These are phyloP conservation scores for Malurus leucopterus DNA, from an alignment of 2,797 vertebrate species.

Conservation along the genomic window DNA sequence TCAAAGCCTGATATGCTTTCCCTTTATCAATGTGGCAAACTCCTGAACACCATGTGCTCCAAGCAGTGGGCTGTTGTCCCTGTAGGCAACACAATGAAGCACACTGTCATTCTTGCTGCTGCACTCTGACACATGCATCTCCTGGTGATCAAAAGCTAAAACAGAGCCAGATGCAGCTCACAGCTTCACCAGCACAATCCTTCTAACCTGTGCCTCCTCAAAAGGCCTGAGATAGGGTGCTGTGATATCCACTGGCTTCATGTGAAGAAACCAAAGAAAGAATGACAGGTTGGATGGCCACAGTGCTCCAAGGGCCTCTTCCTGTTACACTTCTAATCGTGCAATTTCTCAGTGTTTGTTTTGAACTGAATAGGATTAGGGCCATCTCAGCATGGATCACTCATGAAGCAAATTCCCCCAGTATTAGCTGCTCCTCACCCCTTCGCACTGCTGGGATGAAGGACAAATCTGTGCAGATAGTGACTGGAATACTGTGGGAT, in stretches of 20 bases:
- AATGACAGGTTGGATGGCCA: not conserved
- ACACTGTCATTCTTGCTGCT: not conserved
- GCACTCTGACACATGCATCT: not conserved
- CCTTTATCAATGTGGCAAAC: slow-evolving; percentile 50
- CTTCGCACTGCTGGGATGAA: not conserved
- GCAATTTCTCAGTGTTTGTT: not conserved
- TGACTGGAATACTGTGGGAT: not conserved
- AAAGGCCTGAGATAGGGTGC: not conserved
- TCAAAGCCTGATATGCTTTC: slow-evolving; percentile 35
- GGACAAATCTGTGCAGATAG: not conserved
- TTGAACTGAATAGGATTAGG: not conserved
- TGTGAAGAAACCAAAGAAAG: not conserved
- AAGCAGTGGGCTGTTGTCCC: slow-evolving; percentile 15
- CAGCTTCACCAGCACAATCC: not conserved
- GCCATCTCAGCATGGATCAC: not conserved
- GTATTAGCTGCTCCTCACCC: not conserved
- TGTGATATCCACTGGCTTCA: not conserved
- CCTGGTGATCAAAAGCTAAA: not conserved
- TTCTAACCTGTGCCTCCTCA: not conserved
- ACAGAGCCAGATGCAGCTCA: not conserved
- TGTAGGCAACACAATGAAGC: slow-evolving; percentile 11
- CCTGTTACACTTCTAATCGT: not conserved
- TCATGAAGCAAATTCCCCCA: not conserved
- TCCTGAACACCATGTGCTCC: slow-evolving; percentile 12
- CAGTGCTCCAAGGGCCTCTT: not conserved